Percentiles rank a stretch among this genome's conserved stretches.
Conservation (phyloP, 2,888 invertebrate genomes). For the Volucella inflata region DNA sequence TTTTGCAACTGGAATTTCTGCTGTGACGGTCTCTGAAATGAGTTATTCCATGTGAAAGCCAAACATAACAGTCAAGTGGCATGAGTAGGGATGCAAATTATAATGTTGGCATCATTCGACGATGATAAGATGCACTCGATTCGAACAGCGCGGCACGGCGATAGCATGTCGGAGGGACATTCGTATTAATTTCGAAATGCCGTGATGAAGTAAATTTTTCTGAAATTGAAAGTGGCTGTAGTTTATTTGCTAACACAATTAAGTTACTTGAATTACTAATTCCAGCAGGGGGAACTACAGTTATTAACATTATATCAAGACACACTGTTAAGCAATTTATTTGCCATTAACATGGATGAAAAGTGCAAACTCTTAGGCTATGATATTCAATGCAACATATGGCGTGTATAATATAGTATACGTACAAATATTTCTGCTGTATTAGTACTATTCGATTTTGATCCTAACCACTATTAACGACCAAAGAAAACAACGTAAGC, state of each 20-base stretch:
- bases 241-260: constrained; percentile 47
- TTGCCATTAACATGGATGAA: no score
- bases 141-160: background rate
- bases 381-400: no score
- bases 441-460: no score
- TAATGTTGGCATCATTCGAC: constrained; percentile 51
- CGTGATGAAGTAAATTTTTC: constrained; percentile 29
- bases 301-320: background rate
- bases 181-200: constrained; percentile 34
- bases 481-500: no score
- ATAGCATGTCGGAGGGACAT: constrained; percentile 52
- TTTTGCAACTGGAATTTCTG: constrained; percentile 50
- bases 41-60: constrained; percentile 43
- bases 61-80: background rate
- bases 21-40: constrained; percentile 48
- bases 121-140: constrained; percentile 47
- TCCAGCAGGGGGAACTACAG: background rate
- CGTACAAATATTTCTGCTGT: no score
- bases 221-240: constrained; percentile 46
- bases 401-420: no score
- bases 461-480: no score
- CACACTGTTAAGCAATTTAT: no score
- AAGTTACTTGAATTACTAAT: constrained; percentile 21
- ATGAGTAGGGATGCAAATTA: constrained; percentile 40
- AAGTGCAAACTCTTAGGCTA: no score